Evolutionary conservation across 2,797 vertebrate genomes (phyloP).

Genomic region (Xenops minutus): DNA sequence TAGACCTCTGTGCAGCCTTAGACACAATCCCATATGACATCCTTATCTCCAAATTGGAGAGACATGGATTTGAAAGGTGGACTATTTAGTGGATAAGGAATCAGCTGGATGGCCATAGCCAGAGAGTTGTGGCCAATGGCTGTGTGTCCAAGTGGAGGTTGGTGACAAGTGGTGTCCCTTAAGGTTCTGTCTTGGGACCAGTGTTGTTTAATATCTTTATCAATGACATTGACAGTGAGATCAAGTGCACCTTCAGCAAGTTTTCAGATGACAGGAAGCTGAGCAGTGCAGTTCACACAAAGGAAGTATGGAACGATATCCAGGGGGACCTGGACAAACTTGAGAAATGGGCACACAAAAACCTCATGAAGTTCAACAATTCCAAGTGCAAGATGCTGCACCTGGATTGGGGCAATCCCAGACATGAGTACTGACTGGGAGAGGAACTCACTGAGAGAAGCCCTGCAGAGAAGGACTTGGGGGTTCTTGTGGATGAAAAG

Average conservation of each 20-base stretch:
- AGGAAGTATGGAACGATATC: neutral
- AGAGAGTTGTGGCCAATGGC: neutral
- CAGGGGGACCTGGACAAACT: neutral
- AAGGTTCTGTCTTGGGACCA: neutral
- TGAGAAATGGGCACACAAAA: neutral
- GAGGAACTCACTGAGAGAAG: neutral
- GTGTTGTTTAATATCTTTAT: neutral
- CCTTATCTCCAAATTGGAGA: neutral
- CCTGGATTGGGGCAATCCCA: fast-evolving
- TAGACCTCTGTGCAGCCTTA: neutral
- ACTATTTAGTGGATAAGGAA: neutral
- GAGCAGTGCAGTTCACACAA: neutral
- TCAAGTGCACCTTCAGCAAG: fast-evolving
- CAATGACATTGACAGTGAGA: neutral
- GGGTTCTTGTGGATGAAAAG: neutral
- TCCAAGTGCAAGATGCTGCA: neutral
- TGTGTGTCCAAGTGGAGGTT: neutral
- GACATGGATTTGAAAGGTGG: neutral
- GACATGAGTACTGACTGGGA: neutral
- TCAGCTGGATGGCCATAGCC: neutral
- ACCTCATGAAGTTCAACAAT: neutral
- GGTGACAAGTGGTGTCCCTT: neutral
- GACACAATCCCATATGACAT: neutral
- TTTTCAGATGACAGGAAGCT: neutral
- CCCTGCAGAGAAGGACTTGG: neutral